phyloP scores from a whole-genome alignment of 2,888 invertebrate species.

The Steinernema scapterisci region DNA sequence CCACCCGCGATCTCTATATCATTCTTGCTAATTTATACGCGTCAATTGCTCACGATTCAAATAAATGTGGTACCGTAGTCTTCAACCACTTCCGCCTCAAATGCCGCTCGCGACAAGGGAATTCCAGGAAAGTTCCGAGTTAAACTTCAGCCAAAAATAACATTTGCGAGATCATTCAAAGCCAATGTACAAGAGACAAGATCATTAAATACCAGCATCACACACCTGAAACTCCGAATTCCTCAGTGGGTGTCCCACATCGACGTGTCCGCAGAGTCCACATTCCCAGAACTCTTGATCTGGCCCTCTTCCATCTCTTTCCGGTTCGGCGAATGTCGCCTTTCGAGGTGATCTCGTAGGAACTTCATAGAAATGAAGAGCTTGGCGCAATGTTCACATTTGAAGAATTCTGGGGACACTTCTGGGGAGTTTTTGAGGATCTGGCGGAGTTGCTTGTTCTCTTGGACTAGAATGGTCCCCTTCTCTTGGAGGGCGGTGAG shows the following conservation, averaged over 20 bases:
- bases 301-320: neutral
- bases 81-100: no score
- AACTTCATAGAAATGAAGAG: neutral
- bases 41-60: no score
- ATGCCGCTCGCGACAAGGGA: no score
- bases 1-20: constrained; percentile 2
- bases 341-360: constrained; percentile 1
- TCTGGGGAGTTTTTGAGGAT: constrained; percentile 6
- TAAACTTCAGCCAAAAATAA: no score
- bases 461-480: neutral
- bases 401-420: neutral
- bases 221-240: neutral
- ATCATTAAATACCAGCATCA: no score
- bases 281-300: neutral
- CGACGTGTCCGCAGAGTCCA: neutral
- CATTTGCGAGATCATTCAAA: no score
- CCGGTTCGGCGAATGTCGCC: neutral
- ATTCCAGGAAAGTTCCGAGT: no score
- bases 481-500: neutral
- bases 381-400: neutral
- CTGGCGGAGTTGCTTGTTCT: neutral
- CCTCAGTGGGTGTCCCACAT: neutral
- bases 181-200: no score
- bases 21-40: neutral
- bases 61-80: no score